These are phyloP conservation scores for Leptestheria dahalacensis DNA, from an alignment of 1,140 invertebrate genomes.

Conservation along the genomic window DNA sequence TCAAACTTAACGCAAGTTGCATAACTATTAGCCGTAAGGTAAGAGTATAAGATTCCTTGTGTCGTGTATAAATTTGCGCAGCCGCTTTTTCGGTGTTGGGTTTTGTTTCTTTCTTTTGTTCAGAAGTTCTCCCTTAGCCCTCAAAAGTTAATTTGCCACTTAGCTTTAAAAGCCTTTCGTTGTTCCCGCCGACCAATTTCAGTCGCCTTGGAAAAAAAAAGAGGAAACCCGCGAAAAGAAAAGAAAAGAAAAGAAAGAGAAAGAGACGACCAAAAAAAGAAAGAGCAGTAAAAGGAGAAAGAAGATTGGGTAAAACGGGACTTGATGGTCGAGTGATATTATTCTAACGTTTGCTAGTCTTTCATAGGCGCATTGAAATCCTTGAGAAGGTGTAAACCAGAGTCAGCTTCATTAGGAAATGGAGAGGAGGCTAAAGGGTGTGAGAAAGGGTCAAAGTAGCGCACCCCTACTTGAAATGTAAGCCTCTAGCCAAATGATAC, in stretches of 20 bases:
- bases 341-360: too few species aligned
- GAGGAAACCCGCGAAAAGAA: background rate
- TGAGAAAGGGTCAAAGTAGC: too few species aligned
- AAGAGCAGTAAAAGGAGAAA: background rate
- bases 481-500: background rate
- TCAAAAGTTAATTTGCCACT: background rate
- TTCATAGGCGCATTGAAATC: background rate
- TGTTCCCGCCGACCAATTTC: background rate
- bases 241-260: background rate
- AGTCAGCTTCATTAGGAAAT: background rate
- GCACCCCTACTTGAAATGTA: background rate
- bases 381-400: background rate
- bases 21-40: too few species aligned
- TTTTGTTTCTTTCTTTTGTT: background rate
- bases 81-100: background rate
- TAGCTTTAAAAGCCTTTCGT: background rate
- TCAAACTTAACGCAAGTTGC: too few species aligned
- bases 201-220: background rate
- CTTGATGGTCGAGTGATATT: too few species aligned
- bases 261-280: background rate
- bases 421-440: too few species aligned
- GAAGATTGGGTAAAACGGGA: too few species aligned
- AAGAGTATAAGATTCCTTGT: background rate
- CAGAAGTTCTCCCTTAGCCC: background rate
- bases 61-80: background rate